Percentiles rank a stretch among this genome's conserved stretches.
These are phyloP conservation scores for Drosophila birchii DNA, from an alignment of 2,888 invertebrate species.

Conservation along the genomic window DNA sequence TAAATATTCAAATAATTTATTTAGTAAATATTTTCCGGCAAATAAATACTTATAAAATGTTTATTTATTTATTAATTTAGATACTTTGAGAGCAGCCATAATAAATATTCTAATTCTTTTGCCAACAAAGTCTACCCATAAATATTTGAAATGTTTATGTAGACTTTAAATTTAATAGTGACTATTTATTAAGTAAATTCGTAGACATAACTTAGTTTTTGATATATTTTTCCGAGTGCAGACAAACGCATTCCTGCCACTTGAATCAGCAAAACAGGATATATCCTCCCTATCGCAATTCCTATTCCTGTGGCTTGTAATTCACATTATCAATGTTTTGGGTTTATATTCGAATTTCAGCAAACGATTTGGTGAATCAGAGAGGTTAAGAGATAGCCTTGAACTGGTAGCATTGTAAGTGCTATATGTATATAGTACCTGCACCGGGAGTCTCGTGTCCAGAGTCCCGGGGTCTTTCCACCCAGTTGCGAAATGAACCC, in stretches of 20 bases:
- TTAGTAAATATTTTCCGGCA: neutral
- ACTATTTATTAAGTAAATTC: neutral
- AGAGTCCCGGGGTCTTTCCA: constrained; percentile 40
- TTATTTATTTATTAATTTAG: neutral
- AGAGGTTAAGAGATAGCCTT: constrained; percentile 23
- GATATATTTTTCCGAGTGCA: neutral
- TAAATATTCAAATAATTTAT: neutral
- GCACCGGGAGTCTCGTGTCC: constrained; percentile 35
- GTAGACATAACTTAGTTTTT: too few species aligned
- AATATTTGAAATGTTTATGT: neutral
- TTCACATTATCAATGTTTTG: constrained; percentile 23
- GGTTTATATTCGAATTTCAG: constrained; percentile 12
- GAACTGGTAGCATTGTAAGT: constrained; percentile 37
- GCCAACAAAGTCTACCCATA: neutral
- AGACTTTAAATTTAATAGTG: neutral
- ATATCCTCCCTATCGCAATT: neutral
- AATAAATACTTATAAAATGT: neutral
- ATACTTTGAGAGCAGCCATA: neutral
- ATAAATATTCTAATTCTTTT: neutral
- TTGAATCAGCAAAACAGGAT: constrained; percentile 50
- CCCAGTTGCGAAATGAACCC: constrained; percentile 59
- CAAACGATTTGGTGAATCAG: constrained; percentile 14
- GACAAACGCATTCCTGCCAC: constrained; percentile 44
- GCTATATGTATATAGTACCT: constrained; percentile 8
- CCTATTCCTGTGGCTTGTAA: constrained; percentile 9